phyloP scores from a whole-genome alignment of 2,113 vertebrate species.

The Ramphastos sulfuratus region DNA sequence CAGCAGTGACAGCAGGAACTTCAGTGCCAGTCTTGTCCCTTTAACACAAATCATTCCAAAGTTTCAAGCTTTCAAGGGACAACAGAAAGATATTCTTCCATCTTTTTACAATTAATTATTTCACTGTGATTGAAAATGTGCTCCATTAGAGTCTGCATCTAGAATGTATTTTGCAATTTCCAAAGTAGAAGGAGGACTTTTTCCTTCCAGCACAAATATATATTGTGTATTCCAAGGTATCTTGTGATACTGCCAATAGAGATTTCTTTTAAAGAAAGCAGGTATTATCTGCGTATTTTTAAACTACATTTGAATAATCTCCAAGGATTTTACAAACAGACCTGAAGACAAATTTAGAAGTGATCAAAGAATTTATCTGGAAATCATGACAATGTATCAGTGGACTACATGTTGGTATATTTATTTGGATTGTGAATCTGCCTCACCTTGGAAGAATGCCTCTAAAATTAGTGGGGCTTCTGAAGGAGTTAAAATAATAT shows the following conservation, averaged over 20 bases:
- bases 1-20: slow-evolving; percentile 2
- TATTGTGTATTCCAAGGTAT: not conserved
- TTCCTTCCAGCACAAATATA: not conserved
- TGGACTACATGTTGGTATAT: not conserved
- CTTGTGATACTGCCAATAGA: not conserved
- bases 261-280: slow-evolving; percentile 30
- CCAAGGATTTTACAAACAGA: not conserved
- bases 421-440: not conserved
- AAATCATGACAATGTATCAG: not conserved
- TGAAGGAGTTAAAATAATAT: not conserved
- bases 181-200: not conserved
- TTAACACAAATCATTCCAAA: slow-evolving; percentile 15
- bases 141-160: not conserved
- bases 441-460: not conserved
- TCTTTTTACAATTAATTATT: not conserved
- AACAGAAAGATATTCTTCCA: not conserved
- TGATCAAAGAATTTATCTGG: not conserved
- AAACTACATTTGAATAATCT: not conserved
- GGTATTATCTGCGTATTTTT: not conserved
- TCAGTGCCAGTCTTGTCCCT: slow-evolving; percentile 4
- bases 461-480: not conserved
- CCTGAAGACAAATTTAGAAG: slow-evolving; percentile 24
- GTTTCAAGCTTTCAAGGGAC: slow-evolving; percentile 17
- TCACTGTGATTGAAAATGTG: slow-evolving; percentile 38
- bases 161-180: not conserved